These are phyloP conservation scores for Smutsia temminckii DNA, from an alignment of 2,797 vertebrate genomes.

Conservation along the genomic window DNA sequence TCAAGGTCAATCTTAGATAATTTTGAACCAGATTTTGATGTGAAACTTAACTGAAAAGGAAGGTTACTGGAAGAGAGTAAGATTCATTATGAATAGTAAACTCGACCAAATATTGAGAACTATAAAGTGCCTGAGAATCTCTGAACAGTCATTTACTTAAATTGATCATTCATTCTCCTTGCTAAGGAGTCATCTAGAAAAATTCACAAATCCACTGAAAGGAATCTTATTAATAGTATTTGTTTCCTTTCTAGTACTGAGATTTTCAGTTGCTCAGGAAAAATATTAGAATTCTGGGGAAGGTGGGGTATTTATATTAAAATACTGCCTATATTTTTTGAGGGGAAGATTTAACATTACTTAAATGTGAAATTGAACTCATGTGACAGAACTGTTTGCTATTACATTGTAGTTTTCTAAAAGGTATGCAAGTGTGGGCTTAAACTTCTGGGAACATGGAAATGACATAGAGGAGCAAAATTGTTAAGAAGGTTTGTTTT, in stretches of 20 bases:
- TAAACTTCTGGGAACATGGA: not conserved
- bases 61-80: not conserved
- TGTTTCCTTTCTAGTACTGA: not conserved
- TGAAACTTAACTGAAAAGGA: not conserved
- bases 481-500: not conserved
- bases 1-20: not conserved
- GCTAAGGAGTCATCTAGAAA: not conserved
- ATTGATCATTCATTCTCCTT: not conserved
- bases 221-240: not conserved
- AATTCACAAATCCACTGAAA: not conserved
- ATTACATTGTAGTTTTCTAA: not conserved
- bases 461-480: not conserved
- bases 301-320: too few relatives aligned
- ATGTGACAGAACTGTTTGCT: not conserved
- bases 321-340: not conserved
- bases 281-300: not conserved
- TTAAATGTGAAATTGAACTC: not conserved
- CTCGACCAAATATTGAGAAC: not conserved
- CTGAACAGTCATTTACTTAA: not conserved
- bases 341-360: not conserved
- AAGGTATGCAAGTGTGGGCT: not conserved
- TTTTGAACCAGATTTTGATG: conserved; percentile 32
- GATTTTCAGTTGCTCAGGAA: not conserved
- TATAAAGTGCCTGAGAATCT: not conserved
- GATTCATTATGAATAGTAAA: not conserved